These are phyloP conservation scores for Drosophila hamatofila DNA, from an alignment of 2,888 invertebrate genomes.

Conservation along the genomic window DNA sequence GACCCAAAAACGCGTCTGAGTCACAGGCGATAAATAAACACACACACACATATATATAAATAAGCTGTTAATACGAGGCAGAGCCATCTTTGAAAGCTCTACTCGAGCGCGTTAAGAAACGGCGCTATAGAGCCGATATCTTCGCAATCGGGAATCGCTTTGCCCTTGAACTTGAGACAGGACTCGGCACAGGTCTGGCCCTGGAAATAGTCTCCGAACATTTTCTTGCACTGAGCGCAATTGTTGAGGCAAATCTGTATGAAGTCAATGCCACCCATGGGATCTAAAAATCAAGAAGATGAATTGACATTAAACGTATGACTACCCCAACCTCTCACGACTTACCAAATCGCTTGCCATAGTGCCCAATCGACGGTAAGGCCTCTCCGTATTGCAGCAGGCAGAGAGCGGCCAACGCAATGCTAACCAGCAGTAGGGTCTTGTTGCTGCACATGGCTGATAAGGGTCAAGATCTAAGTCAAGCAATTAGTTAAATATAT, in stretches of 20 bases:
- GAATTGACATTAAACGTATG: background rate
- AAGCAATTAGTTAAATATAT: conserved; percentile 19
- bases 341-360: conserved; percentile 84
- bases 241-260: conserved; percentile 92
- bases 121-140: conserved; percentile 92
- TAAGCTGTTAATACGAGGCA: conserved; percentile 21
- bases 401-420: conserved; percentile 62
- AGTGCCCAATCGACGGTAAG: conserved; percentile 82
- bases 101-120: conserved; percentile 89
- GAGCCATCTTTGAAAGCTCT: conserved; percentile 18
- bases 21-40: conserved; percentile 53
- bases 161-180: conserved; percentile 93
- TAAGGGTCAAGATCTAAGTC: conserved; percentile 11
- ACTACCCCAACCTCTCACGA: background rate
- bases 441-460: conserved; percentile 62
- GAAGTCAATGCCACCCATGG: conserved; percentile 86
- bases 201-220: conserved; percentile 94
- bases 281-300: conserved; percentile 50
- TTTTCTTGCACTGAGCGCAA: conserved; percentile 95
- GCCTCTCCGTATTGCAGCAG: conserved; percentile 64
- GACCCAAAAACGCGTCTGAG: conserved; percentile 67
- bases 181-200: conserved; percentile 94
- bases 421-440: conserved; percentile 54
- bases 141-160: conserved; percentile 94
- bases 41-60: conserved; percentile 19